Conservation (phyloP, 1,140 invertebrate species). For the Anastrepha ludens region DNA sequence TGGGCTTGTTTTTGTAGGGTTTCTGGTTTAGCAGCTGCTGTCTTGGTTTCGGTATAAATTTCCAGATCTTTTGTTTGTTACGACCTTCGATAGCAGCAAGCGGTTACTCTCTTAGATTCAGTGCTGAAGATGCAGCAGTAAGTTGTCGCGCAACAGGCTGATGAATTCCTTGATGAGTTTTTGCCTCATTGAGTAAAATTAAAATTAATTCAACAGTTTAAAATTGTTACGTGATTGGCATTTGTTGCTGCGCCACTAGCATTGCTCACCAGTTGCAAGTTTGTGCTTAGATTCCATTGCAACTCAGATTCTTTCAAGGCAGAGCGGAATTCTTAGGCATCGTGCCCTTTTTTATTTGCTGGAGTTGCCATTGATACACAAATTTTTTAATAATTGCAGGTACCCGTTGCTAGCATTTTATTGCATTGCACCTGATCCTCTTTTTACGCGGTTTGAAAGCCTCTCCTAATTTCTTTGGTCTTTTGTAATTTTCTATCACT, state of each 20-base stretch:
- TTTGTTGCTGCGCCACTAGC: neutral
- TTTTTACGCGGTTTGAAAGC: no score
- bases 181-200: conserved; percentile 1
- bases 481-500: no score
- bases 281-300: conserved; percentile 13
- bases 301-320: neutral
- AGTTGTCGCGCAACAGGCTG: conserved; percentile 32
- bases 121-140: conserved; percentile 4
- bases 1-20: neutral
- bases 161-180: conserved; percentile 4
- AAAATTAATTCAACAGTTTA: conserved; percentile 44
- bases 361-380: no score
- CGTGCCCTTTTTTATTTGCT: neutral
- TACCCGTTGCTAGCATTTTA: no score
- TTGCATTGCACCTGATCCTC: no score
- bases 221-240: conserved; percentile 39
- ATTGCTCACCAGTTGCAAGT: neutral
- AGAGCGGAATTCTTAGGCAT: neutral
- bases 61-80: neutral
- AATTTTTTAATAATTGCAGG: no score
- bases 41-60: conserved; percentile 14
- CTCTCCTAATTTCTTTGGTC: no score
- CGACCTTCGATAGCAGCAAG: neutral
- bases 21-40: conserved; percentile 31
- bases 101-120: neutral